Evolutionary conservation across 2,113 vertebrate genomes (phyloP).

Genomic region (Propithecus coquereli): DNA sequence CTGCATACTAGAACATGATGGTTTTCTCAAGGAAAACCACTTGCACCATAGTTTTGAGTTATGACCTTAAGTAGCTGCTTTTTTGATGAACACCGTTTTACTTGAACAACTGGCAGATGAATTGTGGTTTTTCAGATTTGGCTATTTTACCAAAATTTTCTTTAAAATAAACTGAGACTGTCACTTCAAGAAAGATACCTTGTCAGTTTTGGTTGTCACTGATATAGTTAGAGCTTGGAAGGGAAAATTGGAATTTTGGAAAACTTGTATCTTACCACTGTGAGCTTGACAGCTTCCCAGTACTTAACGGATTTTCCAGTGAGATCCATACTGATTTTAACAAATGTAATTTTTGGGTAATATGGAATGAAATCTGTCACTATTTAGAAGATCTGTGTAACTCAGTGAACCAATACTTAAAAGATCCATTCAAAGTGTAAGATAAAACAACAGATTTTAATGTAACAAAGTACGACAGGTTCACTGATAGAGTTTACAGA

Average conservation of each 20-base stretch:
- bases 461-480: not conserved
- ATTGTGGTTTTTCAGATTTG: not conserved
- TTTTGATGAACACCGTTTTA: not conserved
- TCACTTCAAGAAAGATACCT: not conserved
- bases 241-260: constrained; percentile 17
- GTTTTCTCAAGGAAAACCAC: not conserved
- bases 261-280: not conserved
- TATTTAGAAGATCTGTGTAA: not conserved
- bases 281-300: not conserved
- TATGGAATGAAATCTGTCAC: not conserved
- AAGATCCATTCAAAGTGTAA: not conserved
- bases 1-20: no score
- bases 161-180: not conserved
- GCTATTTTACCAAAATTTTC: not conserved
- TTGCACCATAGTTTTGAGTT: not conserved
- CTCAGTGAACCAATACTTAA: not conserved
- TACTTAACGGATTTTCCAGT: not conserved
- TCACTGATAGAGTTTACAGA: not conserved
- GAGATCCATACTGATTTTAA: not conserved
- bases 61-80: not conserved
- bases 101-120: not conserved
- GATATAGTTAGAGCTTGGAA: not conserved
- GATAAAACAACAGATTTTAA: not conserved
- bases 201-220: not conserved
- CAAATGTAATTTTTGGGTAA: not conserved